Evolutionary conservation across 2,888 invertebrate genomes (phyloP).

Genomic region (Scaptomyza caliginosa): DNA sequence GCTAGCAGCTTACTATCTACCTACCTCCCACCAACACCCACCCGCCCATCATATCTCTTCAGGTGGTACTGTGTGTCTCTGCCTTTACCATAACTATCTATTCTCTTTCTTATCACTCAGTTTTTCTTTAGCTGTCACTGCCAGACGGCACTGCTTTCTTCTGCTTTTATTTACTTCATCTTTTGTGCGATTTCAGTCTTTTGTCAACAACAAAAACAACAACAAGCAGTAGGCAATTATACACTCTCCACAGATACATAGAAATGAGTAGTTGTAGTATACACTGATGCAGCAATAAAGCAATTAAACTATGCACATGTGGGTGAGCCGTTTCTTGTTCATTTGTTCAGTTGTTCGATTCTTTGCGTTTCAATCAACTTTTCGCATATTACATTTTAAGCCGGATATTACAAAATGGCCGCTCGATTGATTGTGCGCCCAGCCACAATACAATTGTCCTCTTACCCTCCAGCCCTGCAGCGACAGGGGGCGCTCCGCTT

Average conservation of each 20-base stretch:
- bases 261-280: not conserved
- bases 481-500: not conserved
- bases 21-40: too few relatives aligned
- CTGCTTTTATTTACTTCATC: not conserved
- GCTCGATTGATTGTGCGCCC: slow-evolving; percentile 58
- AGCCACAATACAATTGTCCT: slow-evolving; percentile 56
- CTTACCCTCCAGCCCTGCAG: slow-evolving; percentile 2
- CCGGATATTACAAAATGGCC: slow-evolving; percentile 73
- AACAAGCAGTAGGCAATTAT: slow-evolving; percentile 33
- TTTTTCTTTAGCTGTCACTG: slow-evolving; percentile 78
- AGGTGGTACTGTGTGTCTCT: slow-evolving; percentile 24
- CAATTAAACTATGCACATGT: slow-evolving; percentile 66
- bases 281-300: slow-evolving; percentile 39
- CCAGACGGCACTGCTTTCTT: slow-evolving; percentile 54
- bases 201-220: slow-evolving; percentile 19
- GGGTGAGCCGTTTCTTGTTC: not conserved
- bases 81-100: slow-evolving; percentile 20
- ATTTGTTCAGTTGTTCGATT: slow-evolving; percentile 17
- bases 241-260: not conserved
- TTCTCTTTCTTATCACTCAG: slow-evolving; percentile 49
- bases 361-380: slow-evolving; percentile 51
- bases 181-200: slow-evolving; percentile 19
- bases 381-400: slow-evolving; percentile 70
- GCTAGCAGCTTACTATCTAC: not conserved
- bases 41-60: slow-evolving; percentile 14